Evolutionary conservation across 2,113 vertebrate genomes (phyloP).

Genomic region (Ictalurus furcatus): DNA sequence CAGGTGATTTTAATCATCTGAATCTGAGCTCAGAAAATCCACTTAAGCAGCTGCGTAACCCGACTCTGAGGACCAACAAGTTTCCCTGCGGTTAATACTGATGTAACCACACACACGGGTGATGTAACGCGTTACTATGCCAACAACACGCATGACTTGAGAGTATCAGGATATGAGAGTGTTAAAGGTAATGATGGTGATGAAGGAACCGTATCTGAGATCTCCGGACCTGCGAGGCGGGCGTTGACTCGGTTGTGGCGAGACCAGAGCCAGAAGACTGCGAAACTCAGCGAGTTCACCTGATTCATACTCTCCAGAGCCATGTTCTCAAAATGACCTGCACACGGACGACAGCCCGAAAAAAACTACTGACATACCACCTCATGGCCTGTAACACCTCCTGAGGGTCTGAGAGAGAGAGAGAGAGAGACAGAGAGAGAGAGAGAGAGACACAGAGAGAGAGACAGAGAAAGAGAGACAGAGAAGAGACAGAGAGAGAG

Average conservation of each 20-base stretch:
- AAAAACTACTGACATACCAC: conserved; percentile 75
- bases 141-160: neutral
- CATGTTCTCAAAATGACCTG: conserved; percentile 87
- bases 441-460: neutral
- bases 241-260: conserved; percentile 88
- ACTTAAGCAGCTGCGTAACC: no score
- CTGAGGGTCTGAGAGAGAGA: conserved; percentile 21
- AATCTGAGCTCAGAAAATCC: neutral
- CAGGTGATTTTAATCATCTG: neutral
- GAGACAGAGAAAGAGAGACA: neutral
- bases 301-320: conserved; percentile 71
- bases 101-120: neutral
- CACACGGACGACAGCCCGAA: conserved; percentile 84
- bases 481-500: neutral
- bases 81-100: neutral
- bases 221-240: conserved; percentile 80
- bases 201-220: neutral
- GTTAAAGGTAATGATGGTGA: neutral
- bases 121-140: no score
- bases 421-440: neutral
- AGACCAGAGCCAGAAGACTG: conserved; percentile 87
- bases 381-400: conserved; percentile 63
- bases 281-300: conserved; percentile 58
- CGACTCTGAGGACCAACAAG: neutral
- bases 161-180: neutral